phyloP scores from a whole-genome alignment of 2,797 vertebrate genomes.

The Pangasius djambal region DNA sequence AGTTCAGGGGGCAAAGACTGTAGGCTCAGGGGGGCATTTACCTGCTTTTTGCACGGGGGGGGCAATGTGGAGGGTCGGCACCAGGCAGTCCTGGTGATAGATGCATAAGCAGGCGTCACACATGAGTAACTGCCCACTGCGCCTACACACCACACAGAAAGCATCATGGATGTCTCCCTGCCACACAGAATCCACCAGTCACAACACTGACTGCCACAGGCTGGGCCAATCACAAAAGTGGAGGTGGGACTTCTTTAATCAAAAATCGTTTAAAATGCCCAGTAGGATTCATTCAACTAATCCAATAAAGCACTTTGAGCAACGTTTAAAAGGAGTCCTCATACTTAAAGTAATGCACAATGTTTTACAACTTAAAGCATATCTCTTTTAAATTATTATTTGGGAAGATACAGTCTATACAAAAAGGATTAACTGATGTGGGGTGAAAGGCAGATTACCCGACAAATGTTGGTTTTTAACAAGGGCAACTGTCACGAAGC shows the following conservation, averaged over 20 bases:
- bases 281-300: background rate
- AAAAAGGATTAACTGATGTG: background rate
- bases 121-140: conserved; percentile 86
- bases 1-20: background rate
- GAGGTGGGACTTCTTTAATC: background rate
- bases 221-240: conserved; percentile 33
- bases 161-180: conserved; percentile 88
- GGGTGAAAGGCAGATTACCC: background rate
- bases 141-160: conserved; percentile 87
- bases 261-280: background rate
- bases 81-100: conserved; percentile 87
- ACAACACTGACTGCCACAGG: conserved; percentile 43
- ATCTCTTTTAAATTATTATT: background rate
- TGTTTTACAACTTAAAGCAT: background rate
- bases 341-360: background rate
- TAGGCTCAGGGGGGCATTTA: conserved; percentile 59
- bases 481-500: background rate
- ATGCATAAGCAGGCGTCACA: conserved; percentile 86
- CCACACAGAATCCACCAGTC: conserved; percentile 65
- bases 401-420: background rate
- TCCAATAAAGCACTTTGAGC: background rate
- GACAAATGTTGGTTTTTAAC: background rate
- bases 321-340: background rate
- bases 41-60: conserved; percentile 88
- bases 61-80: conserved; percentile 84